Percentiles rank a stretch among this genome's conserved stretches.
phyloP scores from a whole-genome alignment of 2,113 vertebrate genomes.

The Lates calcarifer region DNA sequence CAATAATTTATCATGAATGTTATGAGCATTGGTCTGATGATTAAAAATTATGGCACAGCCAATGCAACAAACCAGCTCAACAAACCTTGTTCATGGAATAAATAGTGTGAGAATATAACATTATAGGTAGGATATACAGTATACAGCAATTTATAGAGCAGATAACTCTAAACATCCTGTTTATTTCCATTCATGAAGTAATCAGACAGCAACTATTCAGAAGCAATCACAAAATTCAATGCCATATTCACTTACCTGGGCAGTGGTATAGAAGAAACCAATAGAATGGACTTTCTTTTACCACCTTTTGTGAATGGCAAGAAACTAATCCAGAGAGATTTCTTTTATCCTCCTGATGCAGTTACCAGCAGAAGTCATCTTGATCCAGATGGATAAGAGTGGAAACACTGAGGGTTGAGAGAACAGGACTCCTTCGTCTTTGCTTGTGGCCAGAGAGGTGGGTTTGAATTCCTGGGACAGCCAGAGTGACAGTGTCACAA shows the following conservation, averaged over 20 bases:
- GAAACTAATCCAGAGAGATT: slow-evolving; percentile 2
- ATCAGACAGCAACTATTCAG: neutral
- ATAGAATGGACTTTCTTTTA: slow-evolving; percentile 21
- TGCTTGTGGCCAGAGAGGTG: slow-evolving; percentile 30
- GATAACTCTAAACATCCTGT: neutral
- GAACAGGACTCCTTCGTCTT: slow-evolving; percentile 24
- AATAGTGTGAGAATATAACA: neutral
- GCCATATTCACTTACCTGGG: slow-evolving; percentile 42
- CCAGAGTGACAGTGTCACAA: slow-evolving; percentile 51
- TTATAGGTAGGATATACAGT: neutral
- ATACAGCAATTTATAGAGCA: neutral
- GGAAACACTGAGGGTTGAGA: neutral
- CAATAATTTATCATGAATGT: neutral
- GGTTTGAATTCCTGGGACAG: slow-evolving; percentile 51
- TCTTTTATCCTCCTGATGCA: slow-evolving; percentile 5
- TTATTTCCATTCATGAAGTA: neutral
- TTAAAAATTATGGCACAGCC: neutral
- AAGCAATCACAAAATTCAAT: neutral
- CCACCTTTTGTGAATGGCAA: neutral
- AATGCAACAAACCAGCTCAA: neutral
- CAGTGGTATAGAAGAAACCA: neutral
- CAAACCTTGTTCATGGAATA: neutral
- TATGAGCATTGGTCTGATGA: neutral
- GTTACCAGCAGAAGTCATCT: neutral
- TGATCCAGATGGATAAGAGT: slow-evolving; percentile 22